These are phyloP conservation scores for Cyphotilapia sp. DNA, from an alignment of 2,113 vertebrate species.

Conservation along the genomic window DNA sequence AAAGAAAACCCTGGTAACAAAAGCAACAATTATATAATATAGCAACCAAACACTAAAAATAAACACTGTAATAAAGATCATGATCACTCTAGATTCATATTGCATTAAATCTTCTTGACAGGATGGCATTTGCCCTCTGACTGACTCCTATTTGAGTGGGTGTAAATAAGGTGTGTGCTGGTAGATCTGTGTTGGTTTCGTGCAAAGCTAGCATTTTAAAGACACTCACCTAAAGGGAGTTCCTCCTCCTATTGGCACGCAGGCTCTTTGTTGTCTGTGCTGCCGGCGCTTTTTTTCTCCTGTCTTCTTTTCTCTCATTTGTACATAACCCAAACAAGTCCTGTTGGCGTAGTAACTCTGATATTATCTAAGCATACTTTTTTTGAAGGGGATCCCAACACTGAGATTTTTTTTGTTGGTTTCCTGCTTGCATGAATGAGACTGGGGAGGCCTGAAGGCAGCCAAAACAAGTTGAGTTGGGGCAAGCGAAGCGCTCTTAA, in stretches of 20 bases:
- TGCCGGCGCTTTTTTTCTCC: constrained; percentile 21
- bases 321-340: constrained; percentile 84
- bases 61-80: constrained; percentile 11
- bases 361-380: constrained; percentile 80
- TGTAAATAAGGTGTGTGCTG: constrained; percentile 48
- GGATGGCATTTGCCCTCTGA: constrained; percentile 54
- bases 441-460: constrained; percentile 44
- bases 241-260: constrained; percentile 66
- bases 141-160: constrained; percentile 52
- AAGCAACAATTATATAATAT: constrained; percentile 30
- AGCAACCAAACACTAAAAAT: constrained; percentile 26
- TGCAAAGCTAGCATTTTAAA: constrained; percentile 67
- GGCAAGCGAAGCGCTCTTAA: constrained; percentile 23
- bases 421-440: constrained; percentile 64
- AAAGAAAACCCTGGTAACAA: constrained; percentile 30
- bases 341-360: constrained; percentile 72
- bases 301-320: constrained; percentile 52
- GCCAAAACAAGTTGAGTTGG: constrained; percentile 64
- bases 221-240: constrained; percentile 70
- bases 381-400: constrained; percentile 76
- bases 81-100: neutral
- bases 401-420: constrained; percentile 50
- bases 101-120: constrained; percentile 39
- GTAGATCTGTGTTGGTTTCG: constrained; percentile 53
- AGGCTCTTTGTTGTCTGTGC: constrained; percentile 69